Base-by-base conservation (phyloP, 2,888 invertebrate genomes). In the Chrysolina oricalcia region DNA sequence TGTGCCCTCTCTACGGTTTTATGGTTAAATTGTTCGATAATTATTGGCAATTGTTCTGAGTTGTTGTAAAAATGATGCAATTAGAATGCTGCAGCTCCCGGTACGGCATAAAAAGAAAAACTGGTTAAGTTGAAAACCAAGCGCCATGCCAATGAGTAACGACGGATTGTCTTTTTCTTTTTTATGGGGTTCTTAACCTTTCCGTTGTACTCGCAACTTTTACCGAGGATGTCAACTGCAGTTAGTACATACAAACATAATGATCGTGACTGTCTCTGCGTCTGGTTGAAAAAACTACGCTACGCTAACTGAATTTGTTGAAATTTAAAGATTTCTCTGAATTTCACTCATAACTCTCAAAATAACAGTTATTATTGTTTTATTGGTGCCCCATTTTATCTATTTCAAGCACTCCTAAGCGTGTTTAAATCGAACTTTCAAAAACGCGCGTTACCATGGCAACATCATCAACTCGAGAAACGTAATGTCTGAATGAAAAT, bases 1-100 rank as follows among this genome's bases (percentile, higher is more conserved):
- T 66, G 35, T 48, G 8, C 21, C 46, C 17, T 10, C 48, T 66
- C 35, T 46, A 46, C 27, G 48, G 46, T 50, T 66, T 19, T n/a
- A 15, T 66, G 65, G 4, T 53, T 21, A 50, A 46, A 67, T 67
- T 27, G 35, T 59, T 59, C 35, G 35, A 59, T 59, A 59, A 67
- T 66, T 66, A 67, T 66, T 66, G 67, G 63, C 46, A 67, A 74
- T 74, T 74, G 74, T 65, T 73, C 27, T 27, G 15, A 53, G 64
- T 35, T 48, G 35, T 69, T 70, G 70, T 65, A 67, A 74, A 74
- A 74, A 63, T 70, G 53, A 70, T 66, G 74, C 66, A 70, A 70
- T 70, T 74, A 59, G 27, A 48, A 23, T 67, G 50, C 27, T 50
- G 17, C 8, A 0, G 35, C 50, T 70, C 15, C 13, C 27, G 46